These are phyloP conservation scores for Esperia sulphurella DNA, from an alignment of 2,888 invertebrate genomes.

Conservation along the genomic window DNA sequence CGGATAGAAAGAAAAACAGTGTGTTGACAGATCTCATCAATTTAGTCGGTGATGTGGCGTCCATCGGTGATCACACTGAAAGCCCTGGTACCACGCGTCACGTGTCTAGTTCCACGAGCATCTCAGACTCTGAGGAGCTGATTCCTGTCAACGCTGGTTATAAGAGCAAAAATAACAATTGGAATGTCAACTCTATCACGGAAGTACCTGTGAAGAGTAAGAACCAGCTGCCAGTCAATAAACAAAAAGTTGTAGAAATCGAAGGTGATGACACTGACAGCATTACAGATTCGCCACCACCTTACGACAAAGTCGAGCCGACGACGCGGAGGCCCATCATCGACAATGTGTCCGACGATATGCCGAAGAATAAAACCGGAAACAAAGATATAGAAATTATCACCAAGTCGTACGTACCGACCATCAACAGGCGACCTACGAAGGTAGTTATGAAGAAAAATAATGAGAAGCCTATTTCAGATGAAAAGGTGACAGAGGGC, in stretches of 20 bases:
- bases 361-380: conserved; percentile 38
- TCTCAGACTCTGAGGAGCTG: conserved; percentile 65
- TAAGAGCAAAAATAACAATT: conserved; percentile 68
- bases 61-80: conserved; percentile 61
- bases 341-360: conserved; percentile 59
- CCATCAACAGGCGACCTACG: conserved; percentile 55
- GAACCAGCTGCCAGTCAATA: conserved; percentile 31
- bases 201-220: conserved; percentile 60
- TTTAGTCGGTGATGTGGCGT: conserved; percentile 67
- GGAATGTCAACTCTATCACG: conserved; percentile 66
- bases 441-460: conserved; percentile 60
- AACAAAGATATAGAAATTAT: conserved; percentile 68
- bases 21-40: conserved; percentile 62
- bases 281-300: conserved; percentile 60
- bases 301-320: conserved; percentile 61
- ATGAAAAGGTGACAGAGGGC: conserved; percentile 20
- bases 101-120: conserved; percentile 30
- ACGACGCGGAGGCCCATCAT: conserved; percentile 63
- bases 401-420: conserved; percentile 61
- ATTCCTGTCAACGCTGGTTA: conserved; percentile 67
- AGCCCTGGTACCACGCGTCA: conserved; percentile 20
- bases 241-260: conserved; percentile 58
- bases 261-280: conserved; percentile 56
- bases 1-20: conserved; percentile 41
- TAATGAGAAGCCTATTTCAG: conserved; percentile 33